phyloP scores from a whole-genome alignment of 2,113 vertebrate species.

The Lethenteron camtschaticum region DNA sequence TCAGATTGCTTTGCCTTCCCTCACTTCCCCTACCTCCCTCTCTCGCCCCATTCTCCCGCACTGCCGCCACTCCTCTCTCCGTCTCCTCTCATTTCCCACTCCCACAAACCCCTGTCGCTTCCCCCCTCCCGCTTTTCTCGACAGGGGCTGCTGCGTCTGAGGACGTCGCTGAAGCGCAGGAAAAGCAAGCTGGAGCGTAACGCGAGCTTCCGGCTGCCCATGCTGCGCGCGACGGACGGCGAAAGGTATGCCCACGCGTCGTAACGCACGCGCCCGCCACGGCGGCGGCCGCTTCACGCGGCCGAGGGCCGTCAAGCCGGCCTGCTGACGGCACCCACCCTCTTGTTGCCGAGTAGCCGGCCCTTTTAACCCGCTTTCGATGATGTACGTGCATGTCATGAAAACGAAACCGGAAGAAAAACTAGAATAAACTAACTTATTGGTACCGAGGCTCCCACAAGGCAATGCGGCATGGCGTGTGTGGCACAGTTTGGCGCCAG shows the following conservation, averaged over 20 bases:
- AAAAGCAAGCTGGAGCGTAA: conserved; percentile 89
- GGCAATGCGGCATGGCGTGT: too few species aligned
- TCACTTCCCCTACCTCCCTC: background rate
- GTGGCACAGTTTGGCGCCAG: too few species aligned
- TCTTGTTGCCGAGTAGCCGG: too few species aligned
- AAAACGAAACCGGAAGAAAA: too few species aligned
- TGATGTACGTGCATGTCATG: too few species aligned
- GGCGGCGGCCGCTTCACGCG: background rate
- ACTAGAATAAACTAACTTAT: too few species aligned
- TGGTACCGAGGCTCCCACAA: too few species aligned
- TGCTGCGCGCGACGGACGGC: conserved; percentile 32
- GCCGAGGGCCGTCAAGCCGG: background rate
- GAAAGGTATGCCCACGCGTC: conserved; percentile 36
- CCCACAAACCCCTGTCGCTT: background rate
- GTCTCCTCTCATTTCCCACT: background rate
- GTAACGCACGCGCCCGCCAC: background rate
- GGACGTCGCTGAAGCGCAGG: conserved; percentile 87
- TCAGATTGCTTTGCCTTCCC: background rate
- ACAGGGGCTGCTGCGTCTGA: conserved; percentile 82
- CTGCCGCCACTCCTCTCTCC: background rate
- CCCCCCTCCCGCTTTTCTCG: conserved; percentile 6
- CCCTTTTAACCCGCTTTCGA: too few species aligned
- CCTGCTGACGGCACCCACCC: too few species aligned
- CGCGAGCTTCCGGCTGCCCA: conserved; percentile 63
- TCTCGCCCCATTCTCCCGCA: background rate